Evolutionary conservation across 2,888 invertebrate species (phyloP).

Genomic region (Eurois occulta): DNA sequence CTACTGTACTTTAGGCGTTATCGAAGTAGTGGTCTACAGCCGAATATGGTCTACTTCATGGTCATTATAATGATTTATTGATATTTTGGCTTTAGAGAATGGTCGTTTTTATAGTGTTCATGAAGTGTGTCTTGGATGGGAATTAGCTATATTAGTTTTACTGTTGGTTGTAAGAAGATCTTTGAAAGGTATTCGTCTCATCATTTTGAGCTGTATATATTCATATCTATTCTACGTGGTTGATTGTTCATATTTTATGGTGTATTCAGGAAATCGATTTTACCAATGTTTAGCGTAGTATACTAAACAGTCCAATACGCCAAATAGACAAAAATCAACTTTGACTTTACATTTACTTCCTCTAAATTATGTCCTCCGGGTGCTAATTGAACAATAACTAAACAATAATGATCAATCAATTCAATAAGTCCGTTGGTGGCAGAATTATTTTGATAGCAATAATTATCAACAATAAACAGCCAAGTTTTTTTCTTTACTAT

Average conservation of each 20-base stretch:
- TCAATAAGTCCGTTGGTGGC: not conserved
- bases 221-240: not conserved
- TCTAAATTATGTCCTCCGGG: not conserved
- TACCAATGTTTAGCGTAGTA: not conserved
- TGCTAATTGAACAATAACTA: conserved; percentile 4
- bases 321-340: not conserved
- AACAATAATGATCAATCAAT: conserved; percentile 23
- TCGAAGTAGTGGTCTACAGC: conserved; percentile 38
- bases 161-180: not conserved
- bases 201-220: not conserved
- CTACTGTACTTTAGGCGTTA: conserved; percentile 49
- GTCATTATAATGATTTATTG: conserved; percentile 53
- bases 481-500: conserved; percentile 19
- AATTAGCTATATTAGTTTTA: conserved; percentile 30
- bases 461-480: conserved; percentile 10
- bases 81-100: conserved; percentile 35
- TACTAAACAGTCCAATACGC: not conserved
- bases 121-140: conserved; percentile 19
- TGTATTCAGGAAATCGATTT: not conserved
- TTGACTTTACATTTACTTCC: not conserved
- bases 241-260: not conserved
- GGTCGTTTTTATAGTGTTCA: conserved; percentile 26
- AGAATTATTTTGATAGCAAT: conserved; percentile 17
- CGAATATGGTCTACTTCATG: conserved; percentile 29
- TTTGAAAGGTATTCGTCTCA: not conserved